Percentiles rank a stretch among this genome's conserved stretches.
These are phyloP conservation scores for Galeopsomyia nigrocyanea DNA, from an alignment of 2,888 invertebrate genomes.

Conservation along the genomic window DNA sequence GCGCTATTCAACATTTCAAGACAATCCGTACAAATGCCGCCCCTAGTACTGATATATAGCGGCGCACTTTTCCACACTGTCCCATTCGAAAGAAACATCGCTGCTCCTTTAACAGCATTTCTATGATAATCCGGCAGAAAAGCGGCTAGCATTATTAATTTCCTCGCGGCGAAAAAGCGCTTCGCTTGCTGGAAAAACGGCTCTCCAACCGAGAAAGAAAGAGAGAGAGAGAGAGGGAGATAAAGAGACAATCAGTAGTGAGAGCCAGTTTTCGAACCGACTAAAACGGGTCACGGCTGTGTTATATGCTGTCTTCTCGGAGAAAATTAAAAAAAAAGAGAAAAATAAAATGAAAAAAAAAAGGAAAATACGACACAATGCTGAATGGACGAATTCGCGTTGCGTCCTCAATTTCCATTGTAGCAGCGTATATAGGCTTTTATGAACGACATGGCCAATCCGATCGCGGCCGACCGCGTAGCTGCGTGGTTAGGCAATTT, in stretches of 20 bases:
- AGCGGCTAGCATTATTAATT: constrained; percentile 22
- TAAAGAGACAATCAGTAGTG: constrained; percentile 36
- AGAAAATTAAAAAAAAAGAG: no score
- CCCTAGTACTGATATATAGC: constrained; percentile 5
- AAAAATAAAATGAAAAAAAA: no score
- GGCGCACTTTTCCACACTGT: not conserved
- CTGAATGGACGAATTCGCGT: constrained; percentile 30
- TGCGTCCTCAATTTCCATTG: no score
- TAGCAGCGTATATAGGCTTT: constrained; percentile 51
- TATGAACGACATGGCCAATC: constrained; percentile 62
- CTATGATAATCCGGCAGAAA: constrained; percentile 24
- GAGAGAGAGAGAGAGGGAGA: not conserved
- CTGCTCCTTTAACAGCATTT: not conserved
- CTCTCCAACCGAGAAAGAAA: not conserved
- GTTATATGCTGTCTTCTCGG: not conserved
- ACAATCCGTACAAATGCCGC: constrained; percentile 3
- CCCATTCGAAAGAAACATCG: constrained; percentile 23
- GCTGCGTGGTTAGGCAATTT: constrained; percentile 67
- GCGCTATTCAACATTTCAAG: constrained; percentile 1
- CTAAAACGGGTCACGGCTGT: constrained; percentile 37
- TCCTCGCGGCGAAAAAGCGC: constrained; percentile 4
- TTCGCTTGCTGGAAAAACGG: not conserved
- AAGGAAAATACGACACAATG: no score
- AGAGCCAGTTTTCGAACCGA: constrained; percentile 27
- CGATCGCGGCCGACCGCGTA: constrained; percentile 62